A percentile compares a stretch with the other conserved stretches of the same genome.
These are phyloP conservation scores for Eucriotettix oculatus DNA, from an alignment of 2,888 invertebrate genomes.

Conservation along the genomic window DNA sequence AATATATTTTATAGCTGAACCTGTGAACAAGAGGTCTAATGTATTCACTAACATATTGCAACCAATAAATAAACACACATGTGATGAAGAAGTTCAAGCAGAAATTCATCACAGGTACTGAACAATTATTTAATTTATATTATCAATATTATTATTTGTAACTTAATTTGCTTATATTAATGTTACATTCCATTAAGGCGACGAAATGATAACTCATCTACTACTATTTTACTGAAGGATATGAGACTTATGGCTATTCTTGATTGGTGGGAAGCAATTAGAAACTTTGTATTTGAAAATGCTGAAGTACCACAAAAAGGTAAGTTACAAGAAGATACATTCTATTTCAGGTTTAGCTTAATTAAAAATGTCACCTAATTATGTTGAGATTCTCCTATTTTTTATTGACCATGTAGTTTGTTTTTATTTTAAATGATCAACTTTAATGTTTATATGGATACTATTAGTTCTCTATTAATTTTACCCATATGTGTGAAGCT, in stretches of 20 bases:
- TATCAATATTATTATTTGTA: neutral
- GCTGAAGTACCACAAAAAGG: slow-evolving; percentile 24
- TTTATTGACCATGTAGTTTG: neutral
- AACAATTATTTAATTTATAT: neutral
- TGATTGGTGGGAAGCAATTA: slow-evolving; percentile 81
- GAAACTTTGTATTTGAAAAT: slow-evolving; percentile 53
- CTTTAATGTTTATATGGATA: too few relatives aligned
- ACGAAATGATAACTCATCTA: slow-evolving; percentile 50
- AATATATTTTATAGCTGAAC: slow-evolving; percentile 23
- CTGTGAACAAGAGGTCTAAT: slow-evolving; percentile 58
- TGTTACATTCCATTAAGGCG: slow-evolving; percentile 27
- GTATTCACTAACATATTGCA: slow-evolving; percentile 79
- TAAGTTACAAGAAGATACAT: neutral
- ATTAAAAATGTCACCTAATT: neutral
- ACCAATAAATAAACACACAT: slow-evolving; percentile 41
- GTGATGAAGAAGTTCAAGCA: slow-evolving; percentile 46
- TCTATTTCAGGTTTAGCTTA: too few relatives aligned
- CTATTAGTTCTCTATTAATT: too few relatives aligned
- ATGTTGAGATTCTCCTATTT: neutral
- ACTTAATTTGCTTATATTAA: neutral
- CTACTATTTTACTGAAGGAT: slow-evolving; percentile 80
- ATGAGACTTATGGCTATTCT: slow-evolving; percentile 87
- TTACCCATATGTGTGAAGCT: too few relatives aligned
- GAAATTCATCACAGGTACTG: slow-evolving; percentile 45
- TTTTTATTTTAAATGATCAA: too few relatives aligned